Evolutionary conservation across 2,797 vertebrate genomes (phyloP), one percentile per base, ranked within the genome.

Genomic region (Pseudochirops cupreus): DNA sequence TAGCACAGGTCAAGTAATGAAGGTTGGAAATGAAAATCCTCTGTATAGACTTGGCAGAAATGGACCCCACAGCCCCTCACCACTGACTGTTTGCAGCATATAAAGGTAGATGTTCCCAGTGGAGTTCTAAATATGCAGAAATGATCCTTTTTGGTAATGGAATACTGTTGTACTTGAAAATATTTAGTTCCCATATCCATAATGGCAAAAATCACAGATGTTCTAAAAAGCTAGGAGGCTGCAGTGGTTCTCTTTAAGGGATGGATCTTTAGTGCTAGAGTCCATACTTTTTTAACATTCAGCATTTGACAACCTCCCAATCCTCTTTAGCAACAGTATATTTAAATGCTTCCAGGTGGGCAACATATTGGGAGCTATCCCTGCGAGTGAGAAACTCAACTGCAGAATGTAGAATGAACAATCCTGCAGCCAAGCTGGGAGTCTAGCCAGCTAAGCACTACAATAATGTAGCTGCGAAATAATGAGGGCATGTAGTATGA

Each of bases 321-420:
- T 0, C 92, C 24, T 94, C 3, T 59, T 93, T 50, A 93, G 56
- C 0, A 94, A 33, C 53, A n/a, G 74, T 87, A 5, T 3, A 52
- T 7, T 29, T 91, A 53, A 67, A 0, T 93, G 39, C 18, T 96
- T 93, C 59, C 16, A 3, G 7, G 31, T 57, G 95, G 93, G 54
- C 31, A 57, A 58, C 82, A 9, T 46, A 33, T 28, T 62, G 28
- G 62, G 39, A 91, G 4, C 1, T 21, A 7, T 11, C 6, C 10
- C 1, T 53, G 14, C 50, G 54, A 96, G 16, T 92, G 16, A 91
- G 95, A 90, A 82, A 24, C 6, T 14, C 7, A 28, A 53, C 6
- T 92, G 74, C 94, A n/a, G 90, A 97, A 94, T 4, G 94, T 94
- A 94, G 14, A 39, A 50, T 29, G 28, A 62, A 52, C 18, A 94